Evolutionary conservation across 2,888 invertebrate genomes (phyloP), one percentile per base, ranked within the genome.

Genomic region (Lycophotia porphyrea): DNA sequence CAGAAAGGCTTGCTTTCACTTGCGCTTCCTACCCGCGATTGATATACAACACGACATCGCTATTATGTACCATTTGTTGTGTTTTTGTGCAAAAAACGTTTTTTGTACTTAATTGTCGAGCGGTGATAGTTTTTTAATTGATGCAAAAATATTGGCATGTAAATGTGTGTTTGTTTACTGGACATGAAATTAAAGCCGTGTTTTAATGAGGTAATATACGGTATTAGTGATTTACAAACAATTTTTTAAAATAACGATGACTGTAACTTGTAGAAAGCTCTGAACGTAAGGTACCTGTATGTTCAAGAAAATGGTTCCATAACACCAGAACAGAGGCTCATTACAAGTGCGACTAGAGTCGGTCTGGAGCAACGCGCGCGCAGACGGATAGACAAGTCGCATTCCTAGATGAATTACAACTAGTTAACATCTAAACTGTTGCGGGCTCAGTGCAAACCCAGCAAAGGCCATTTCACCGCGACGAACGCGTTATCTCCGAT

Each of bases 331-430:
- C 88, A 89, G 88, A 89, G 86, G 86, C 82, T 88, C 84, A 84
- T 87, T 84, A 82, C 69, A 67, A 74, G 73, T 78, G 76, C 74
- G 70, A 44, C 67, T 65, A 70, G 70, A 78, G 73, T 78, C 76
- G 81, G 81, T 74, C 76, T 83, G 81, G 74, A 84, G 71, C 76
- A 82, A 79, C 76, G 81, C 82, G 79, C 69, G 72, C 63, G 81
- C 83, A 78, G 81, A 78, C 86, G 86, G 87, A 88, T 87, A 88
- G 91, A 89, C 91, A 76, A 89, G 89, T 89, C 88, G 89, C 94
- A 94, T 94, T 94, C 94, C 94, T 93, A 93, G 93, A 93, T 93
- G 91, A 93, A 93, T 94, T 93, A 93, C 91, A 88, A 91, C 91
- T 92, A 91, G 91, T 92, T 91, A 92, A 91, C 88, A 88, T 88